A percentile compares a stretch with the other conserved stretches of the same genome.
Conservation (phyloP, 1,140 invertebrate genomes). For the Phenacoccus solenopsis region DNA sequence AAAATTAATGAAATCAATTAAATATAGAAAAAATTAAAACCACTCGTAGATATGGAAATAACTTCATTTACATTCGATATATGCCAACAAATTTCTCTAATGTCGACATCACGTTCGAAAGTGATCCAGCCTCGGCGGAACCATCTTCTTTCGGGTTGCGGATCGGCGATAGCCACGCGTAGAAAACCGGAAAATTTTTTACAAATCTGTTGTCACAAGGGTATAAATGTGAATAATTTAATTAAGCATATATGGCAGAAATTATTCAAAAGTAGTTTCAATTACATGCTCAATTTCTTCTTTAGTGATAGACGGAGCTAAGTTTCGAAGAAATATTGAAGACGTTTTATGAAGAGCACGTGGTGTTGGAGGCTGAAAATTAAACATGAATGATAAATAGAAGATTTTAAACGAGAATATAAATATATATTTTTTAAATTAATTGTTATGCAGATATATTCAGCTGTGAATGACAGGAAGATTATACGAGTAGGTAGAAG, state of each 20-base stretch:
- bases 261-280: constrained; percentile 23
- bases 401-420: background rate
- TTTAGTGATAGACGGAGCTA: constrained; percentile 90
- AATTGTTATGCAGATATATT: too few species aligned
- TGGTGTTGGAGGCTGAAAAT: constrained; percentile 36
- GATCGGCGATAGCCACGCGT: constrained; percentile 93
- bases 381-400: background rate
- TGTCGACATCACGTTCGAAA: constrained; percentile 91
- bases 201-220: constrained; percentile 57
- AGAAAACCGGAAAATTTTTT: constrained; percentile 89
- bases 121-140: constrained; percentile 96
- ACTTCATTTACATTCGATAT: constrained; percentile 89
- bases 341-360: constrained; percentile 80
- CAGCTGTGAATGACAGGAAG: too few species aligned
- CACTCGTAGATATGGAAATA: background rate
- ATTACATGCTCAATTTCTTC: constrained; percentile 90
- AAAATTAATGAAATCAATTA: background rate
- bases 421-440: background rate
- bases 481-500: too few species aligned
- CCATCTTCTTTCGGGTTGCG: constrained; percentile 87
- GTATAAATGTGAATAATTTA: background rate
- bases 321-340: constrained; percentile 91
- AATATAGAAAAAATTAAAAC: background rate
- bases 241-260: background rate
- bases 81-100: constrained; percentile 99